Base-by-base conservation (phyloP, 2,797 vertebrate genomes). In the Anguilla obscura region DNA sequence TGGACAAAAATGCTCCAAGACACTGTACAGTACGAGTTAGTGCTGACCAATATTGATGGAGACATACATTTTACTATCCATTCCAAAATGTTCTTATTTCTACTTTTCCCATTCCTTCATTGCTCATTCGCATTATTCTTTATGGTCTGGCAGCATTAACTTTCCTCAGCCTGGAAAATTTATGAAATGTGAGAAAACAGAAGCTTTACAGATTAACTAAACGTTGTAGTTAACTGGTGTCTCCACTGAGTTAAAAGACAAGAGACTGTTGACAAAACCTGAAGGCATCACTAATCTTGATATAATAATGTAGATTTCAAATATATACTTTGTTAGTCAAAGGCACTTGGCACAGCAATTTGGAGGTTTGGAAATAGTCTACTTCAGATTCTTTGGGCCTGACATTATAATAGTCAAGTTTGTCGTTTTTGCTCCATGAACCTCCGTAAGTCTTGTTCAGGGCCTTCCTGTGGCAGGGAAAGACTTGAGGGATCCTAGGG, bases 401-500 rank as follows among this genome's bases (percentile, higher is more conserved):
- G 69, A 71, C 69, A 27, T 69, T n/a, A 21, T 45, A 80, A 80
- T 80, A 45, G 80, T n/a, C 80, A 83, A 83, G 54, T 84, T 30
- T 30, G 83, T 18, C 21, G 52, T 30, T 16, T 12, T 56, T 84
- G n/a, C 36, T 84, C 50, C 27, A 52, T 30, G 52, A 84, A 33
- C 50, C 52, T 7, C 83, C 18, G 14, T 16, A 58, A 58, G 30
- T 16, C 83, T 84, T 45, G 56, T 24, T 27, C 33, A 18, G 66
- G 48, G 74, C 30, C 74, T 27, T 45, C 56, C 24, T 86, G 27
- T 56, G 69, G 27, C 54, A 27, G 12, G 36, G 63, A 18, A 27
- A 45, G 40, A 3, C 24, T 48, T 83, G 0, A 16, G 18, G n/a
- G 0, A 18, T 6, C 79, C 56, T 50, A 54, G 21, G 83, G 45